Base-by-base conservation (phyloP, 30 jellyfish, hydroid and myxozoan species). In the Nemopilema nomurai region DNA sequence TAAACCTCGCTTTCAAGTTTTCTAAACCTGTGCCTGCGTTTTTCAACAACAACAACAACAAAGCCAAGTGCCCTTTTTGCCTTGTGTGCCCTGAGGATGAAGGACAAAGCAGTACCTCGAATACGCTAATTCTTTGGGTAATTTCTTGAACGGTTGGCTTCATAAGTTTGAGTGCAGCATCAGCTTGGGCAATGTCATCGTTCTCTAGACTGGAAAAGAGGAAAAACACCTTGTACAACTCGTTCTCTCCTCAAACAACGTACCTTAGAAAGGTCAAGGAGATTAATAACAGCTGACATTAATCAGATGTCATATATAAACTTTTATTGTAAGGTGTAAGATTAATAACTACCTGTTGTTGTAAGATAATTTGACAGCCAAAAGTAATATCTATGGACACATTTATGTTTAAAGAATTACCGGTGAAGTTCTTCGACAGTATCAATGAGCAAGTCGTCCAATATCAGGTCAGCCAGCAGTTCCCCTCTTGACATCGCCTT, bases 401-500 rank as follows among this genome's bases (percentile, higher is more conserved):
- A 31, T 8, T 20, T 7, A 7, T 26, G 13, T 8, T 26, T 4
- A 52, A 52, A 53, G 22, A 4, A 71, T 16, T 71, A 92, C 98
- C 92, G 70, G 53, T 77, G 90, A 0, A 92, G 78, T 53, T 92
- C 98, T 8, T 80, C 26, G 29, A 90, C 97, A 20, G 98, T 94
- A 87, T 92, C 98, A 51, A 68, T 63, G 21, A 92, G 49, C 7
- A 92, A 26, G 63, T 92, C 98, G 24, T 92, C 98, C 22, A 92
- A 65, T 18, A 92, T 92, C 85, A 87, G 22, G 18, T 92, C 98
- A 24, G 98, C 98, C 21, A 92, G 79, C 20, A 94, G 17, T 49
- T 92, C 98, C 20, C 97, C 98, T 53, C 82, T 90, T 62, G 98
- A 92, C 87, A 92, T 57, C n/a, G 96, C 98, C 98, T 91, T 18